Evolutionary conservation across 2,888 invertebrate genomes (phyloP).

Genomic region (Hirtodrosophila cameraria): DNA sequence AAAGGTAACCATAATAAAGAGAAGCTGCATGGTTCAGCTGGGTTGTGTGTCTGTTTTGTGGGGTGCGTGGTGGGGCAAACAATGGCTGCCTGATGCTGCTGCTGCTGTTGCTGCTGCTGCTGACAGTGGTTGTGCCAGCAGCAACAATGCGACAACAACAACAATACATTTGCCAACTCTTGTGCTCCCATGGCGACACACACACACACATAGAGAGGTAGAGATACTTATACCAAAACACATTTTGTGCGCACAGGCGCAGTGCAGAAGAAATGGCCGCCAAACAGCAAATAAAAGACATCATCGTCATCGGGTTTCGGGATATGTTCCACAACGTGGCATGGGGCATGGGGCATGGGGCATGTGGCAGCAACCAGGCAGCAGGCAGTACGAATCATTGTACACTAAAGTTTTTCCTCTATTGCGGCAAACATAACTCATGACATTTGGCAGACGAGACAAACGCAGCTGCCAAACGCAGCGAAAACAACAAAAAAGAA

Average conservation of each 20-base stretch:
- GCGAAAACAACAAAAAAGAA: slow-evolving; percentile 8
- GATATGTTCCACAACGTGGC: slow-evolving; percentile 11
- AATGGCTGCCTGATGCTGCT: slow-evolving; percentile 64
- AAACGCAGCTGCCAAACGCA: slow-evolving; percentile 72
- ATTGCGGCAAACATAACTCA: slow-evolving; percentile 69
- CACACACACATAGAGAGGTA: slow-evolving; percentile 27
- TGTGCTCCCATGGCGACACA: slow-evolving; percentile 67
- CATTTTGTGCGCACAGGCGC: slow-evolving; percentile 76
- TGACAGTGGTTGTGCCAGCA: slow-evolving; percentile 68
- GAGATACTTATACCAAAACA: slow-evolving; percentile 35
- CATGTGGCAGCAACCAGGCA: slow-evolving; percentile 4
- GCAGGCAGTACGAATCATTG: slow-evolving; percentile 2
- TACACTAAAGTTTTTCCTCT: slow-evolving; percentile 50
- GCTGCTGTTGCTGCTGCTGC: slow-evolving; percentile 41
- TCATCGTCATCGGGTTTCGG: slow-evolving; percentile 35
- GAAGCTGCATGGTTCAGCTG: slow-evolving; percentile 19
- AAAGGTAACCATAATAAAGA: slow-evolving; percentile 1
- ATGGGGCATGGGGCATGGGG: slow-evolving; percentile 1
- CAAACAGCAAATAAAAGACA: slow-evolving; percentile 58
- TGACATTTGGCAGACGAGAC: slow-evolving; percentile 71
- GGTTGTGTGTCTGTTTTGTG: slow-evolving; percentile 26
- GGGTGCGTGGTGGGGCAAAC: slow-evolving; percentile 61
- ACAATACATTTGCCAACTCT: slow-evolving; percentile 57
- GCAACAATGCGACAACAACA: slow-evolving; percentile 36
- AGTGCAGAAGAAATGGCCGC: slow-evolving; percentile 73